Percentiles rank a stretch among this genome's conserved stretches.
Evolutionary conservation across 2,888 invertebrate genomes (phyloP).

Genomic region (Sthenelais limicola): DNA sequence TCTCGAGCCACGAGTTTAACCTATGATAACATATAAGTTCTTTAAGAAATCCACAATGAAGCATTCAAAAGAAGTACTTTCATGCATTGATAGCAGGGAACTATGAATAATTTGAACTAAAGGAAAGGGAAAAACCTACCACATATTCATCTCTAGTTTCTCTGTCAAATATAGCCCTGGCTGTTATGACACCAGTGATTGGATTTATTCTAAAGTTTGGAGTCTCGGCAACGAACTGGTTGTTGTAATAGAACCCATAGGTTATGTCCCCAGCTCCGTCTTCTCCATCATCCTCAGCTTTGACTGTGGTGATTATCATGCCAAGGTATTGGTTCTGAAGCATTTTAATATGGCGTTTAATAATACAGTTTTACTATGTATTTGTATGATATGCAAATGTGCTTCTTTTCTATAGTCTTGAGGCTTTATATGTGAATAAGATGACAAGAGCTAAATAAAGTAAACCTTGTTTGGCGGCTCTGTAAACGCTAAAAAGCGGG

Average conservation of each 20-base stretch:
- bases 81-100: neutral
- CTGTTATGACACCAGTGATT: conserved; percentile 85
- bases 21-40: conserved; percentile 18
- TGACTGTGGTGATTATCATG: conserved; percentile 79
- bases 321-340: conserved; percentile 63
- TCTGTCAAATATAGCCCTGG: conserved; percentile 82
- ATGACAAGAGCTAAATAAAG: no score
- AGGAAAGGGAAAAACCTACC: conserved; percentile 53
- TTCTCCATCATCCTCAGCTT: conserved; percentile 86
- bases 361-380: no score
- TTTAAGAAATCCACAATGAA: neutral
- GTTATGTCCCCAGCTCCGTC: conserved; percentile 85
- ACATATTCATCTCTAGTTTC: conserved; percentile 59
- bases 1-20: conserved; percentile 42
- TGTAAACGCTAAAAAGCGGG: no score
- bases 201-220: conserved; percentile 86
- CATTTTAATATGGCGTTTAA: no score
- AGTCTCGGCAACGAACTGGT: conserved; percentile 83
- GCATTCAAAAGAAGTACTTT: neutral
- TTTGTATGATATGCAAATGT: neutral
- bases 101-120: no score
- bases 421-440: no score
- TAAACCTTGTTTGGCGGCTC: no score
- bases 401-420: neutral
- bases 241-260: conserved; percentile 82